Evolutionary conservation across 2,797 vertebrate species (phyloP).

Genomic region (Siniperca undulata): DNA sequence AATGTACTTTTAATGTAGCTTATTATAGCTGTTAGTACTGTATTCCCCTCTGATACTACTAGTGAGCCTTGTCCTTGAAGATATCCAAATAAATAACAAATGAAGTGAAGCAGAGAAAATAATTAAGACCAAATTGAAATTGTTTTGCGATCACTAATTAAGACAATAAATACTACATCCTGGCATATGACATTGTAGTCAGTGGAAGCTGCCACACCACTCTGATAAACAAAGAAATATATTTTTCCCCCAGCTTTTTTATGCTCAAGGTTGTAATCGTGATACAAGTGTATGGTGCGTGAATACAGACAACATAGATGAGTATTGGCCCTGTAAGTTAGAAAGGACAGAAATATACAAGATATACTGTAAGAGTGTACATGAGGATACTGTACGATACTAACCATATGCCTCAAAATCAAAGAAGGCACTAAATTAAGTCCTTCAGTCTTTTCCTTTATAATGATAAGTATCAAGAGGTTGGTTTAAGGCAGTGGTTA

Average conservation of each 20-base stretch:
- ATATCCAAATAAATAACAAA: conserved; percentile 77
- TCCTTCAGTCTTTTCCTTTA: conserved; percentile 77
- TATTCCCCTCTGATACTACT: conserved; percentile 51
- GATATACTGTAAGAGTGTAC: conserved; percentile 63
- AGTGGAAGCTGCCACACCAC: conserved; percentile 70
- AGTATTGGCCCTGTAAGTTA: conserved; percentile 65
- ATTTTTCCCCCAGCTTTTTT: conserved; percentile 33
- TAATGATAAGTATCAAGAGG: conserved; percentile 65
- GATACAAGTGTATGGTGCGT: conserved; percentile 49
- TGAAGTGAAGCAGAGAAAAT: conserved; percentile 71
- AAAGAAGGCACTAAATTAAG: conserved; percentile 81
- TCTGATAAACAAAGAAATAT: conserved; percentile 41
- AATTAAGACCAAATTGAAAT: conserved; percentile 52
- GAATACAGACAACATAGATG: conserved; percentile 61
- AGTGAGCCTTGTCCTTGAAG: conserved; percentile 56
- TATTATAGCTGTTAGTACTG: conserved; percentile 51
- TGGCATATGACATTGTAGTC: conserved; percentile 72
- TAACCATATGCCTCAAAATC: conserved; percentile 75
- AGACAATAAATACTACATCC: conserved; percentile 65
- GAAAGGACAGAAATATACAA: conserved; percentile 72
- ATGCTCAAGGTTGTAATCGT: conserved; percentile 45
- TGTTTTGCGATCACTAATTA: conserved; percentile 46
- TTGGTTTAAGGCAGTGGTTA: conserved; percentile 85
- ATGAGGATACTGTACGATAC: conserved; percentile 67
- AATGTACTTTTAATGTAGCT: conserved; percentile 34